Evolutionary conservation across 2,888 invertebrate species (phyloP).

Genomic region (Xylocampa areola): DNA sequence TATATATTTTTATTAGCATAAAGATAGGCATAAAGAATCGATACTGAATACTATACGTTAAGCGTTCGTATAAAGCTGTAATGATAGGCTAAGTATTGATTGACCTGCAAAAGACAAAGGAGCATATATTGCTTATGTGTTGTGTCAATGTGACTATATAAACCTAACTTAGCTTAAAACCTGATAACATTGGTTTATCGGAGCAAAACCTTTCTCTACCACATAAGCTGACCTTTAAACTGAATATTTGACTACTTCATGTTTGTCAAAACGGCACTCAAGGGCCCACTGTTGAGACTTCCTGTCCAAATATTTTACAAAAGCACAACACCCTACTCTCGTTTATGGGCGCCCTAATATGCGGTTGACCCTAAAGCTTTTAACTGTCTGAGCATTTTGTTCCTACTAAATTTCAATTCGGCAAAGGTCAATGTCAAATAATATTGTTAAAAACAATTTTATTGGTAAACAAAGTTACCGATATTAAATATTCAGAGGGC

Average conservation of each 20-base stretch:
- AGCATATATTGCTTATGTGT: conserved; percentile 3
- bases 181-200: conserved; percentile 7
- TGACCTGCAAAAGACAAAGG: conserved; percentile 43
- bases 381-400: conserved; percentile 37
- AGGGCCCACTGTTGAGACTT: conserved; percentile 21
- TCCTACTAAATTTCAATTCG: conserved; percentile 33
- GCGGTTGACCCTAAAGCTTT: conserved; percentile 51
- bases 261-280: conserved; percentile 10
- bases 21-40: conserved; percentile 23
- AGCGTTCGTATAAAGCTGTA: conserved; percentile 24
- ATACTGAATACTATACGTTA: conserved; percentile 16
- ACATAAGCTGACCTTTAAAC: conserved; percentile 12
- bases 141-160: conserved; percentile 19
- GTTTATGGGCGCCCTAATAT: conserved; percentile 36
- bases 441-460: conserved; percentile 45
- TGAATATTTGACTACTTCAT: conserved; percentile 16
- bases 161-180: conserved; percentile 3
- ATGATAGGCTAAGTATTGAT: conserved; percentile 41
- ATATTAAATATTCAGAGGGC: conserved; percentile 78
- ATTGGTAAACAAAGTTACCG: conserved; percentile 67
- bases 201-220: conserved; percentile 11
- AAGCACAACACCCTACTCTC: conserved; percentile 37
- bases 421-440: conserved; percentile 40
- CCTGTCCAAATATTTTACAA: conserved; percentile 41
- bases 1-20: conserved; percentile 19